phyloP scores from a whole-genome alignment of 2,113 vertebrate species.

The Saiga tatarica region DNA sequence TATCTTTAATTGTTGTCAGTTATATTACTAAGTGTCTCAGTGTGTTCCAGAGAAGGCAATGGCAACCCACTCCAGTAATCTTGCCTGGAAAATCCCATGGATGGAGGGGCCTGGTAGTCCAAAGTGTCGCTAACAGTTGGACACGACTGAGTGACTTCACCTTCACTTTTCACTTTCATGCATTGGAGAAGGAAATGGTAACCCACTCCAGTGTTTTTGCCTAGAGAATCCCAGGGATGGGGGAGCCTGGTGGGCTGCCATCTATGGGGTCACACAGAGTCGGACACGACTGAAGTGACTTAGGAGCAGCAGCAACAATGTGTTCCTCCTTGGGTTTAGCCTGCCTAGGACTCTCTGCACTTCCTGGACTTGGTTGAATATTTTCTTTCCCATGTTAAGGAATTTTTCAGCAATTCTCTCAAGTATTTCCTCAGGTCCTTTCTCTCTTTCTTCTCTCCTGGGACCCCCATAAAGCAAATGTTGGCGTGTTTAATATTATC shows the following conservation, averaged over 20 bases:
- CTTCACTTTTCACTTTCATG: too few species aligned
- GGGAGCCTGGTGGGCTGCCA: fast-evolving
- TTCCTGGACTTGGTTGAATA: neutral
- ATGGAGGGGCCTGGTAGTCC: too few species aligned
- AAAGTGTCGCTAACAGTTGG: too few species aligned
- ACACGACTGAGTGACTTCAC: too few species aligned
- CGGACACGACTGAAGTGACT: too few species aligned
- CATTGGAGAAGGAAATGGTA: too few species aligned
- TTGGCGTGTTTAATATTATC: neutral
- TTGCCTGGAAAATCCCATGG: too few species aligned
- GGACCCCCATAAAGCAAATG: neutral
- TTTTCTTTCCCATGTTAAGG: neutral
- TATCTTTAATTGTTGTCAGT: neutral
- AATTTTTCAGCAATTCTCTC: neutral
- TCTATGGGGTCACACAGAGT: too few species aligned
- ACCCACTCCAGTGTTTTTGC: too few species aligned
- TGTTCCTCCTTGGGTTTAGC: neutral
- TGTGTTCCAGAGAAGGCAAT: neutral
- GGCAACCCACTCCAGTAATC: too few species aligned
- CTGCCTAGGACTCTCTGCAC: neutral
- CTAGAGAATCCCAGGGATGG: too few species aligned
- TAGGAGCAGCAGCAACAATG: neutral
- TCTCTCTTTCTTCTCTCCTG: neutral
- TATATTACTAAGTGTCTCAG: neutral
- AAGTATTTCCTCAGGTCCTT: neutral